Percentiles rank a stretch among this genome's conserved stretches.
Evolutionary conservation across 2,888 invertebrate genomes (phyloP).

Genomic region (Cetonia aurata): DNA sequence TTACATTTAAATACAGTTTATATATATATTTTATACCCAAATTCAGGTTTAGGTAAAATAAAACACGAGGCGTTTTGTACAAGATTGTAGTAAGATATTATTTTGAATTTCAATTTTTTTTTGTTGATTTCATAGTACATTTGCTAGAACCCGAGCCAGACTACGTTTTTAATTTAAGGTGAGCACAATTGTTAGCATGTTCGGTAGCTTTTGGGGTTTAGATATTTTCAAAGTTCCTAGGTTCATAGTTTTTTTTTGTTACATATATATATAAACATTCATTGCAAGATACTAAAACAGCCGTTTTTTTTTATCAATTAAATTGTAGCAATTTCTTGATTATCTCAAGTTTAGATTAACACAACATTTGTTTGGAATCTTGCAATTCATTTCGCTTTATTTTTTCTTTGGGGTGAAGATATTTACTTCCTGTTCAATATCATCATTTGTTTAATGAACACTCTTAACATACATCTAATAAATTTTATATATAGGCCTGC

Average conservation of each 20-base stretch:
- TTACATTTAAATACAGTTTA: no score
- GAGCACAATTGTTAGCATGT: conserved; percentile 58
- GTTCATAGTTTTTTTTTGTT: conserved; percentile 13
- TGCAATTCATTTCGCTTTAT: no score
- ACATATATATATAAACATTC: conserved; percentile 6
- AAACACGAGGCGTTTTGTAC: conserved; percentile 48
- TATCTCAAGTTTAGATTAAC: no score
- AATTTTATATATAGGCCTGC: no score
- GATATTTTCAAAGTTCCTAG: conserved; percentile 16
- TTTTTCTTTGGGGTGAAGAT: no score
- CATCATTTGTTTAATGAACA: no score
- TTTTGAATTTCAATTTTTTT: conserved; percentile 57
- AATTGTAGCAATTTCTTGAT: no score
- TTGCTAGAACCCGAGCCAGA: conserved; percentile 62
- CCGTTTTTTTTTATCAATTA: neutral
- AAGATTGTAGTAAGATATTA: conserved; percentile 47
- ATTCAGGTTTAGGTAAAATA: conserved; percentile 44
- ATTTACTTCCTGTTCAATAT: no score
- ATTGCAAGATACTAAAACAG: neutral
- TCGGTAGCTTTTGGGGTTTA: conserved; percentile 41
- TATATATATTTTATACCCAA: no score
- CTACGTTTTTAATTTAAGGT: conserved; percentile 61
- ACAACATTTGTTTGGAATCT: no score
- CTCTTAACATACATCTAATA: no score
- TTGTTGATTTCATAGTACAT: conserved; percentile 64